Base-by-base conservation (phyloP, 2,113 vertebrate species). In the Anarhynchus alexandrinus region DNA sequence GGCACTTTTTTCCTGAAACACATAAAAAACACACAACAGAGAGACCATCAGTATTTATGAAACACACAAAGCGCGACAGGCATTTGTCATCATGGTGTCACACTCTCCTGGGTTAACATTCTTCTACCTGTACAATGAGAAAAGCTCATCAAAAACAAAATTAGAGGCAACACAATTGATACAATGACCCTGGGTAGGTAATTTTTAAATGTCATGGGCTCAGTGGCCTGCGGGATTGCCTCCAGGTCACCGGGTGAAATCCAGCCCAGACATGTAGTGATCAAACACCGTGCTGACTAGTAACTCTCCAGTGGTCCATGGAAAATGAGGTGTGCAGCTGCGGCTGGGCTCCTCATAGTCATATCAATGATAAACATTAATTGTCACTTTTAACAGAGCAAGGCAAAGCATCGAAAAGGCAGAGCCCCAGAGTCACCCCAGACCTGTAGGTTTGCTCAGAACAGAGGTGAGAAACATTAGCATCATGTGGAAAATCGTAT, bases 1-100 rank as follows among this genome's bases (percentile, higher is more conserved):
- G 97, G 98, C 98, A 98, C 98, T 98, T 98, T 98, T 98, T 98
- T 98, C 98, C 98, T 98, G 97, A 81, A 98, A 98, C 62, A 98
- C 62, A 97, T 59, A 97, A 52, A 86, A 42, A 61, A 16, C 59
- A 85, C 34, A 94, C 57, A 89, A 69, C 30, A 96, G 64, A 79
- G 59, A 69, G 2, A 54, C 51, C 59, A 74, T 86, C 45, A 72
- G 71, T 40, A 40, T 42, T 67, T 40, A 36, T 23, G 38, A 42
- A 51, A 34, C 6, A 77, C 45, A 64, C 13, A 43, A 49, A 67
- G 21, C 2, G 1, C 2, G 5, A 85, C 36, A 71, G 16, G 47
- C 19, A 36, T 95, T 66, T 91, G 51, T 70, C 88, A 82, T 78
- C 38, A 54, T 6, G 9, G 52, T 38, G 27, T 59, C 91, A 88